phyloP scores from a whole-genome alignment of 2,797 vertebrate genomes.

The Acanthis flammea region DNA sequence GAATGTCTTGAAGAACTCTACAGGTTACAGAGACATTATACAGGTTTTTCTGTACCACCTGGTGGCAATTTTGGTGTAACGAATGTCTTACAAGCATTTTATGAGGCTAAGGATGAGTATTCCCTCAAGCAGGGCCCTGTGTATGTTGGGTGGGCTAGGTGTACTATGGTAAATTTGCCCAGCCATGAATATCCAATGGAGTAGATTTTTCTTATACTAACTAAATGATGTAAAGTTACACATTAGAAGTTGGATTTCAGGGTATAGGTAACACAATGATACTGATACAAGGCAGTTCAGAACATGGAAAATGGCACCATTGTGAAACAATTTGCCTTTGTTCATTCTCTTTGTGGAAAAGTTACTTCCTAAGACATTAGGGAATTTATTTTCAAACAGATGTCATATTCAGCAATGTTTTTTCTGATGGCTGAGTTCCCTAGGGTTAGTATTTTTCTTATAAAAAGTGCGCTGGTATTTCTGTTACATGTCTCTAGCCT shows the following conservation, averaged over 20 bases:
- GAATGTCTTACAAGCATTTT: neutral
- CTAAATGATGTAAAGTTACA: neutral
- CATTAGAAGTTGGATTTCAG: neutral
- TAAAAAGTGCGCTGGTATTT: neutral
- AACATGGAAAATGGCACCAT: neutral
- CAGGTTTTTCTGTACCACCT: neutral
- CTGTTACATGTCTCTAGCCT: neutral
- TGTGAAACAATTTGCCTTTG: neutral
- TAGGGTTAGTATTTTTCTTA: neutral
- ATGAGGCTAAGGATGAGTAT: neutral
- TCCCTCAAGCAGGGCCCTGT: neutral
- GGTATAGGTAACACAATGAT: neutral
- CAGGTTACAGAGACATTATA: fast-evolving
- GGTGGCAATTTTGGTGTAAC: neutral
- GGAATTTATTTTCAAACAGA: neutral
- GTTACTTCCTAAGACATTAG: neutral
- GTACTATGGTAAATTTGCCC: neutral
- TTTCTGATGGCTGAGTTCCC: neutral
- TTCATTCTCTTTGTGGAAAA: neutral
- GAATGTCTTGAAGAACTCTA: neutral
- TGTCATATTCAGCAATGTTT: neutral
- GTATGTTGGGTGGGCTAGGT: neutral
- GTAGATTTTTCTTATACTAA: neutral
- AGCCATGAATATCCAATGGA: neutral
- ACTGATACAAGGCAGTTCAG: neutral